A percentile compares a stretch with the other conserved stretches of the same genome.
Evolutionary conservation across 2,888 invertebrate species (phyloP).

Genomic region (Hyposoter didymator): DNA sequence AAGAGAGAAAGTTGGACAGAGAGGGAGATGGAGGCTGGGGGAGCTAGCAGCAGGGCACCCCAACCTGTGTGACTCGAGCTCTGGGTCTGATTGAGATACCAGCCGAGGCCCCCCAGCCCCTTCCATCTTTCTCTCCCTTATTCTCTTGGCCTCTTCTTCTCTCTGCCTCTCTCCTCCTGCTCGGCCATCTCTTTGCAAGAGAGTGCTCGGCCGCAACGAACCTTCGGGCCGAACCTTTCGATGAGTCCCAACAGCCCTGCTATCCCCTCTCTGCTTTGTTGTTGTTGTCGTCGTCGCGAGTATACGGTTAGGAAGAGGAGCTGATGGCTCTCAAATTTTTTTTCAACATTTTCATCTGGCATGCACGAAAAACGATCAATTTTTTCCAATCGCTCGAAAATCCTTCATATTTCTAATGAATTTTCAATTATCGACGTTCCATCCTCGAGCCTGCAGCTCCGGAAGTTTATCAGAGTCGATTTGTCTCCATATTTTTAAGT

Average conservation of each 20-base stretch:
- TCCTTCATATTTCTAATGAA: background rate
- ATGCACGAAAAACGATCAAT: background rate
- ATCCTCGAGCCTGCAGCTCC: background rate
- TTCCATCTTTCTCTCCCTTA: conserved; percentile 53
- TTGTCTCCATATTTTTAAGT: too few relatives aligned
- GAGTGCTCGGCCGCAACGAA: conserved; percentile 33
- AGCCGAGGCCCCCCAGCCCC: conserved; percentile 75
- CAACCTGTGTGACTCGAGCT: conserved; percentile 77
- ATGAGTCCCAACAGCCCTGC: conserved; percentile 53
- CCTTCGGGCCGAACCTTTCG: conserved; percentile 52
- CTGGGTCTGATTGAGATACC: conserved; percentile 83
- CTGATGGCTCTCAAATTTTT: conserved; percentile 69
- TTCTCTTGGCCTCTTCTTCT: conserved; percentile 24
- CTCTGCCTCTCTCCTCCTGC: conserved; percentile 30
- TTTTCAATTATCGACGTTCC: background rate
- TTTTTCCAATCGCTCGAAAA: background rate
- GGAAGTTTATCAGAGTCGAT: too few relatives aligned
- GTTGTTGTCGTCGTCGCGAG: conserved; percentile 44
- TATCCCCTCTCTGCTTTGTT: conserved; percentile 52
- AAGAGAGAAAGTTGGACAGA: background rate
- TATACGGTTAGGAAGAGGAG: conserved; percentile 26
- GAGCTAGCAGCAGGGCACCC: conserved; percentile 76
- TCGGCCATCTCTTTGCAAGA: conserved; percentile 41
- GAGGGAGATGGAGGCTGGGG: conserved; percentile 22
- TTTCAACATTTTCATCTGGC: background rate